Conservation (phyloP, 1,140 invertebrate genomes). For the Caerostris darwini region DNA sequence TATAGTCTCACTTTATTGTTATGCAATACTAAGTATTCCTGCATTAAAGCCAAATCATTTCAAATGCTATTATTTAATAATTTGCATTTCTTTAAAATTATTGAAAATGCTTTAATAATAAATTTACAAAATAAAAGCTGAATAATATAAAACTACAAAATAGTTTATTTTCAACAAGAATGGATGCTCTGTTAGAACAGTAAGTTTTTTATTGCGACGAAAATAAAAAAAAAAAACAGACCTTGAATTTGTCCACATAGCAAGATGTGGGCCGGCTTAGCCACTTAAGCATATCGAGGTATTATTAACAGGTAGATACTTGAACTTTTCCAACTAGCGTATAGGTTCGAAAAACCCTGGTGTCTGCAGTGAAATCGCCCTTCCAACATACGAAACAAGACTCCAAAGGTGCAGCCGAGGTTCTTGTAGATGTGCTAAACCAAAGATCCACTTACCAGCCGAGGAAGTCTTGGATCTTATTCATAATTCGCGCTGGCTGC, state of each 20-base stretch:
- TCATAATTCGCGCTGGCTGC: constrained; percentile 16
- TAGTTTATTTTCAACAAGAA: neutral
- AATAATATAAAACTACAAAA: too few species aligned
- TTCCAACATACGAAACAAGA: neutral
- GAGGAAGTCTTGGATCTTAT: constrained; percentile 15
- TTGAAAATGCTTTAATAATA: too few species aligned
- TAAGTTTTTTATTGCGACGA: neutral
- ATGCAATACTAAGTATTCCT: too few species aligned
- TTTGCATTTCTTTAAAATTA: too few species aligned
- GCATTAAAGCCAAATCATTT: too few species aligned
- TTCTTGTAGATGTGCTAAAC: neutral
- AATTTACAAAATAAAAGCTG: too few species aligned
- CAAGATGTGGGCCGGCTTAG: constrained; percentile 34
- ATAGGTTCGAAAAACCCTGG: neutral
- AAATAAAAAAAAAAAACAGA: constrained; percentile 43
- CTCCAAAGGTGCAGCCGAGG: neutral
- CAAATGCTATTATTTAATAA: too few species aligned
- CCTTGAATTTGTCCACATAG: constrained; percentile 72
- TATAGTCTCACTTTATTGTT: too few species aligned
- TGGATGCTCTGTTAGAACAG: neutral
- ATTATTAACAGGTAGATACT: constrained; percentile 29
- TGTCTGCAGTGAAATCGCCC: neutral
- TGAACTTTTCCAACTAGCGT: constrained; percentile 20
- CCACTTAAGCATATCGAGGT: constrained; percentile 41
- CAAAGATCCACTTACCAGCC: constrained; percentile 59